Evolutionary conservation across 2,113 vertebrate species (phyloP).

Genomic region (Phylloscopus trochilus): DNA sequence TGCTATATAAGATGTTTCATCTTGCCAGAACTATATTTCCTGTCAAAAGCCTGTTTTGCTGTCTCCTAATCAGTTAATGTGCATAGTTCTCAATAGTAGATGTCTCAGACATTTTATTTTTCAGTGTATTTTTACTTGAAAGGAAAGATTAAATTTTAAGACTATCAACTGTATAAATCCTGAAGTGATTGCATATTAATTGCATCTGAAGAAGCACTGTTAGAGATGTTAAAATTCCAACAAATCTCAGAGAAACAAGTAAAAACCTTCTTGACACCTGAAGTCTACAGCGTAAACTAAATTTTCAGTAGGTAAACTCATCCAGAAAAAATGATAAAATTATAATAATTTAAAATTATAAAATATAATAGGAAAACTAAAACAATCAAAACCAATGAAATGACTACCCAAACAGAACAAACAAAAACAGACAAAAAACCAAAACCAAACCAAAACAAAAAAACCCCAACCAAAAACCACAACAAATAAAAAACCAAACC

Average conservation of each 20-base stretch:
- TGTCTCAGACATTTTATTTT: not conserved
- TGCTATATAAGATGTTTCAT: not conserved
- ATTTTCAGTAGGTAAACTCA: not conserved
- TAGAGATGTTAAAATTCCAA: not conserved
- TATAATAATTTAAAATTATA: not conserved
- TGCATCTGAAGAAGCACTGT: not conserved
- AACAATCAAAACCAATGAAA: not conserved
- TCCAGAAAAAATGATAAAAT: not conserved
- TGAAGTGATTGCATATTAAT: not conserved
- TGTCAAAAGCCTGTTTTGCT: not conserved
- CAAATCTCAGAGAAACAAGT: not conserved
- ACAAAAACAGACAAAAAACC: not conserved
- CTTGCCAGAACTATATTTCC: not conserved
- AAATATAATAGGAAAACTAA: not conserved
- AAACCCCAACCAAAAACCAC: no score
- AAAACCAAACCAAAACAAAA: no score
- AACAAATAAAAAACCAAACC: fast-evolving
- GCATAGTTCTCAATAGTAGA: not conserved
- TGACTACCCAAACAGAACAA: fast-evolving
- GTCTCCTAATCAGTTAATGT: not conserved
- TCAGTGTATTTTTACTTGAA: not conserved
- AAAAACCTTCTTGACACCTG: not conserved
- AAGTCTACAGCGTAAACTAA: not conserved
- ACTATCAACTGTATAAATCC: not conserved
- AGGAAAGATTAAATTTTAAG: not conserved